Evolutionary conservation across 2,797 vertebrate species (phyloP).

Genomic region (Leptoclinus maculatus): DNA sequence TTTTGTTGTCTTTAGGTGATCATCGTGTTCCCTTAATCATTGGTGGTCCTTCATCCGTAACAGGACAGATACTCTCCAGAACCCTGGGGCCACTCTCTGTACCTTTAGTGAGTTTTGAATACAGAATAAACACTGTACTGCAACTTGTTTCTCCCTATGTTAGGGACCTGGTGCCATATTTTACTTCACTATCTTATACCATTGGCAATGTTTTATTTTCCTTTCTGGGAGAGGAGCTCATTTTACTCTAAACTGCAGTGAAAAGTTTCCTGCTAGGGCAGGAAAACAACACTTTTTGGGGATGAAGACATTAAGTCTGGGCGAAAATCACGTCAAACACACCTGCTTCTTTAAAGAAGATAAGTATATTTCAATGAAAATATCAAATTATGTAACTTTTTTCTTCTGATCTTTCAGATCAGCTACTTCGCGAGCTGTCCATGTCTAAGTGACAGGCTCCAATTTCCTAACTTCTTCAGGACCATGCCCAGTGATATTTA

Average conservation of each 20-base stretch:
- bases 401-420: conserved; percentile 65
- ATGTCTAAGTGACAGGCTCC: conserved; percentile 68
- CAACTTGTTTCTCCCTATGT: background rate
- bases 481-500: conserved; percentile 84
- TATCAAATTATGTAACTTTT: background rate
- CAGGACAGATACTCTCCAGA: conserved; percentile 73
- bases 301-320: background rate
- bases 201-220: background rate
- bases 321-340: background rate
- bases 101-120: conserved; percentile 76
- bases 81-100: conserved; percentile 74
- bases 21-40: conserved; percentile 77
- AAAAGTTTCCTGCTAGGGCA: background rate
- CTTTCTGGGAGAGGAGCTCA: background rate
- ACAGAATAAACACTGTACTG: background rate
- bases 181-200: background rate
- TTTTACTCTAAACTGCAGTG: background rate
- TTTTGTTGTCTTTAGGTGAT: conserved; percentile 41
- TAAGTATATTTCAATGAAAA: background rate
- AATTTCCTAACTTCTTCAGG: conserved; percentile 75
- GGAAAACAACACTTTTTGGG: background rate
- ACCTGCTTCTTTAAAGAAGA: background rate
- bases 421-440: conserved; percentile 80
- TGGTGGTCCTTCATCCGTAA: conserved; percentile 77
- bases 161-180: background rate